phyloP scores from a whole-genome alignment of 2,888 invertebrate genomes.

The Chironomus tentans region DNA sequence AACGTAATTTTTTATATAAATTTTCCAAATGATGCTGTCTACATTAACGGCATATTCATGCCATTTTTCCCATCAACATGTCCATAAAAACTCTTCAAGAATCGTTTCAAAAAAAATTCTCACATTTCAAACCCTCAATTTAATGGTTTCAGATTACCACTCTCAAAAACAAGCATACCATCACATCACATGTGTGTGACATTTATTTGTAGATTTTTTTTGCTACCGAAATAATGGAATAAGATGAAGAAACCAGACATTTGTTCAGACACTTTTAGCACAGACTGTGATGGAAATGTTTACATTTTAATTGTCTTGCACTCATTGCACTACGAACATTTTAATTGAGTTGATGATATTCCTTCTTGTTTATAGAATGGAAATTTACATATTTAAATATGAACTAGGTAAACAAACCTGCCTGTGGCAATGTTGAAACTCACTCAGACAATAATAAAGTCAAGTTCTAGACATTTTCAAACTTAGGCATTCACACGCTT shows the following conservation, averaged over 20 bases:
- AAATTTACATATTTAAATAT: no score
- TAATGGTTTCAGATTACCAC: not conserved
- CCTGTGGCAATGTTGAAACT: no score
- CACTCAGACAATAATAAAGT: no score
- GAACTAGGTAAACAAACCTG: no score
- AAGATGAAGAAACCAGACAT: not conserved
- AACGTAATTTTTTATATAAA: no score
- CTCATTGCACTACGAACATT: no score
- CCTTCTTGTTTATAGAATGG: no score
- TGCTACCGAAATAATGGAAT: not conserved
- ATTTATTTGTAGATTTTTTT: not conserved
- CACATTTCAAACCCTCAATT: not conserved
- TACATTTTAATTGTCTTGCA: not conserved
- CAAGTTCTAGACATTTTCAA: no score
- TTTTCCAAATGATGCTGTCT: no score
- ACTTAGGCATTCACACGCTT: no score
- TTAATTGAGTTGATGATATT: no score
- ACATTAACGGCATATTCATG: not conserved
- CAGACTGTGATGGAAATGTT: not conserved
- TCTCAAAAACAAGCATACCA: no score
- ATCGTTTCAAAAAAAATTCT: not conserved
- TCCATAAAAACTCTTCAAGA: not conserved
- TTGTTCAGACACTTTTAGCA: not conserved
- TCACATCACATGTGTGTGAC: not conserved
- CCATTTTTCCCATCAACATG: not conserved